Evolutionary conservation across 2,797 vertebrate genomes (phyloP).

Genomic region (Phoeniculus purpureus): DNA sequence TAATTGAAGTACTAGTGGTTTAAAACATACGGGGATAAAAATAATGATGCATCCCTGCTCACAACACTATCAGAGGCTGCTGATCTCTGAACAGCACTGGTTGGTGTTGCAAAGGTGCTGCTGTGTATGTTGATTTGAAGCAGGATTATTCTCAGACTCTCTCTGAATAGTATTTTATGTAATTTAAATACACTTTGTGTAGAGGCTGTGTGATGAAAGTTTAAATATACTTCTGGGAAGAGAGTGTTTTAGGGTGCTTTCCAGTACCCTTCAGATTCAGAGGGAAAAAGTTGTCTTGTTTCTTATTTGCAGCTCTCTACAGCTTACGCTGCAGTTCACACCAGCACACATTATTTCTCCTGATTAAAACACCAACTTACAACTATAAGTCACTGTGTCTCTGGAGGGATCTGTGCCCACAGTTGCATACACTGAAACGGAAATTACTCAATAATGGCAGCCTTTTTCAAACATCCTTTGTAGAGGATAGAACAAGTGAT

Average conservation of each 20-base stretch:
- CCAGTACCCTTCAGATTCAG: not conserved
- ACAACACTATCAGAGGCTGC: not conserved
- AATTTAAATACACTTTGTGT: not conserved
- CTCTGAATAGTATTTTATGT: not conserved
- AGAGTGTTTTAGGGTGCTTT: conserved; percentile 1
- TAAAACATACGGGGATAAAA: not conserved
- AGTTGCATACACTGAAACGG: not conserved
- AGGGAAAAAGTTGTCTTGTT: not conserved
- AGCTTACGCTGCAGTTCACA: not conserved
- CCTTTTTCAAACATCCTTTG: not conserved
- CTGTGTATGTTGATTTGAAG: not conserved
- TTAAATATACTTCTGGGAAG: conserved; percentile 2
- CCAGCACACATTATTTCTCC: not conserved
- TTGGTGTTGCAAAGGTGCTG: conserved; percentile 11
- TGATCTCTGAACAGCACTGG: not conserved
- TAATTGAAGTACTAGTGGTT: not conserved
- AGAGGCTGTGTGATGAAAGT: not conserved
- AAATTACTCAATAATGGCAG: not conserved
- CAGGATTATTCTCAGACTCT: not conserved
- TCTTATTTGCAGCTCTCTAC: not conserved
- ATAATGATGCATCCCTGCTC: not conserved
- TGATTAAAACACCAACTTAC: not conserved
- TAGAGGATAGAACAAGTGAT: not conserved
- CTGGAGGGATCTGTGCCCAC: not conserved
- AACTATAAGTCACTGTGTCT: not conserved